Base-by-base conservation (phyloP, 2,888 invertebrate species). In the Schrankia costaestrigalis region DNA sequence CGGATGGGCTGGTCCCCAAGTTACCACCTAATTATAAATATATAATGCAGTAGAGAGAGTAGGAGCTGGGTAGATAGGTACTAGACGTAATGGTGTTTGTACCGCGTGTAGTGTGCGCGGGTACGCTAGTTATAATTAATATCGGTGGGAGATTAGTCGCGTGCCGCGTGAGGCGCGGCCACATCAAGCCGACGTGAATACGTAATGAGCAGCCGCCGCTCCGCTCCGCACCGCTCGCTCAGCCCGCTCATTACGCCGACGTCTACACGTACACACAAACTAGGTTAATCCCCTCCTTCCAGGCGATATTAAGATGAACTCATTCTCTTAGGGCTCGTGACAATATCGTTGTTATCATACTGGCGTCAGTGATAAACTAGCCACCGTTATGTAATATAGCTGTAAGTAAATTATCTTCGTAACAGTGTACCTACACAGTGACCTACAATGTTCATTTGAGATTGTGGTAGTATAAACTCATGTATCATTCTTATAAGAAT, bases 101-200 rank as follows among this genome's bases (percentile, higher is more conserved):
- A 12, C 6, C 14, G 26, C 14, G 26, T 19, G 4, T 10, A 9
- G 29, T 14, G 7, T 13, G 8, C 18, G 8, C 9, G 10, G 9
- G 21, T 25, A 10, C 11, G 29, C 13, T 21, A 35, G 15, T 26
- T 35, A 31, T 30, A 35, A 35, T 31, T 35, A 35, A 35, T 35
- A 35, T 26, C 30, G 22, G 17, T 26, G 10, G 25, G 21, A 32
- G 29, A 25, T 22, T 25, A 24, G 11, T 10, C 19, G 18, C 10
- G 18, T 17, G 31, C 22, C 11, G 22, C 15, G 11, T n/a, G 17
- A 24, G 14, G 18, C 15, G 24, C 34, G 31, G 9, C 24, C 27
- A 24, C 26, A 15, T 5, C 27, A 8, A 2, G 12, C 13, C 24
- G 6, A 10, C 8, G 4, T 19, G 35, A 25, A 29, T 29, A 15